phyloP scores from a whole-genome alignment of 2,888 invertebrate genomes.

The Stenichneumon culpator region DNA sequence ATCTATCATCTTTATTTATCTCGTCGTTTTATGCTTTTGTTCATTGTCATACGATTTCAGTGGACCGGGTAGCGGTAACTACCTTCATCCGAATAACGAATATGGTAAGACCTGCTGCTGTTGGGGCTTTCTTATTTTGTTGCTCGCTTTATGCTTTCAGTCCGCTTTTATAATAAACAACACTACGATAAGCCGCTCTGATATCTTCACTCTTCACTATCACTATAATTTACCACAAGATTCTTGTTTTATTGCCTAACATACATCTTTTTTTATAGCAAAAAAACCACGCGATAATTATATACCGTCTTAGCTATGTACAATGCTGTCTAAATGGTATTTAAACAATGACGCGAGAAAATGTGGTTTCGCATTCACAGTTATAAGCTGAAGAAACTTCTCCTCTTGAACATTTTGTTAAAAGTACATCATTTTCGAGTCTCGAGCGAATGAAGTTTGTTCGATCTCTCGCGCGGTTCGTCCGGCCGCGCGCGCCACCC shows the following conservation, averaged over 20 bases:
- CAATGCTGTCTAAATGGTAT: neutral
- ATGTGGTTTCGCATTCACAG: neutral
- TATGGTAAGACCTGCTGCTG: slow-evolving; percentile 82
- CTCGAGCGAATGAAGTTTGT: neutral
- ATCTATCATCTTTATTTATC: slow-evolving; percentile 52
- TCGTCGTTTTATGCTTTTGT: slow-evolving; percentile 78
- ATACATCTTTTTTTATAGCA: slow-evolving; percentile 3
- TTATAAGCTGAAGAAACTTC: neutral
- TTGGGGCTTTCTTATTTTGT: slow-evolving; percentile 76
- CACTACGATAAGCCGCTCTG: slow-evolving; percentile 22
- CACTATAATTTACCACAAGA: slow-evolving; percentile 24
- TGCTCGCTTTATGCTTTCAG: slow-evolving; percentile 49
- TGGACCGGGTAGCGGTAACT: slow-evolving; percentile 85
- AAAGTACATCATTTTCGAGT: neutral
- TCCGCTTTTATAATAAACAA: slow-evolving; percentile 30
- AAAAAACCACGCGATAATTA: slow-evolving; percentile 31
- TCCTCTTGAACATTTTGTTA: neutral
- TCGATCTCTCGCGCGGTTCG: neutral
- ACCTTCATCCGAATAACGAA: slow-evolving; percentile 84
- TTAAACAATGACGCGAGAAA: neutral
- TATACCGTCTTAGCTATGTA: slow-evolving; percentile 2
- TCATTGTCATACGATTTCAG: slow-evolving; percentile 84
- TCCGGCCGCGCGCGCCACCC: too few species aligned
- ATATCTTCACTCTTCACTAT: slow-evolving; percentile 25
- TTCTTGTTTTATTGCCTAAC: neutral